Evolutionary conservation across 2,888 invertebrate genomes (phyloP).

Genomic region (Volucella zonaria): DNA sequence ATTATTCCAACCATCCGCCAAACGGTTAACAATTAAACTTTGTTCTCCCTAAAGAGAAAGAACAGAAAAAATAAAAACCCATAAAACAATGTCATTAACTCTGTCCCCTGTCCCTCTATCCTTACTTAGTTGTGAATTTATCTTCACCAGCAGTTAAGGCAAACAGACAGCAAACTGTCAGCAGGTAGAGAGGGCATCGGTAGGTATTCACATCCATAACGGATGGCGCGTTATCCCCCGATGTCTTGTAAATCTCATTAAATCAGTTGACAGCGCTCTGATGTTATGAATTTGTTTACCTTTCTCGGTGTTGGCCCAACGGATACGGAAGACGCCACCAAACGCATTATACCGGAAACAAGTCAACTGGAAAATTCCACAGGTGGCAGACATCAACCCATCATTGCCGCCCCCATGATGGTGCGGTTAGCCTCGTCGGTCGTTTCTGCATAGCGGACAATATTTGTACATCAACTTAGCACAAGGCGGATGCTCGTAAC

Average conservation of each 20-base stretch:
- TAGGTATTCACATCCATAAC: conserved; percentile 32
- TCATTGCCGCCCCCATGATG: background rate
- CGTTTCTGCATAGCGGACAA: conserved; percentile 34
- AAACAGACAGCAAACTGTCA: conserved; percentile 58
- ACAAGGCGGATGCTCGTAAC: background rate
- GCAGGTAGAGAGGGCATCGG: background rate
- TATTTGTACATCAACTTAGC: conserved; percentile 43
- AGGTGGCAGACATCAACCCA: conserved; percentile 33
- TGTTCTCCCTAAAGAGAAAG: conserved; percentile 15
- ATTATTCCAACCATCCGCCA: conserved; percentile 50
- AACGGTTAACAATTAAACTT: conserved; percentile 62
- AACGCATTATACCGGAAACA: conserved; percentile 50
- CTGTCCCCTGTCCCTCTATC: background rate
- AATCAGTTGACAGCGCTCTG: conserved; percentile 64
- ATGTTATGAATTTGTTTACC: conserved; percentile 63
- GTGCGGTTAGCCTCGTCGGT: conserved; percentile 1
- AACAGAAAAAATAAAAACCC: background rate
- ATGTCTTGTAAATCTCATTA: conserved; percentile 71
- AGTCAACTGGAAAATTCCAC: conserved; percentile 68
- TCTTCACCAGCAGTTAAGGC: conserved; percentile 25
- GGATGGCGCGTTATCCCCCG: conserved; percentile 56
- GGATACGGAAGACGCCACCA: conserved; percentile 24
- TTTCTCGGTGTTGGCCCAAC: conserved; percentile 21
- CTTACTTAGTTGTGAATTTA: background rate
- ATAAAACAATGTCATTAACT: conserved; percentile 37